These are phyloP conservation scores for Tortrix viridana DNA, from an alignment of 2,888 invertebrate species.

Conservation along the genomic window DNA sequence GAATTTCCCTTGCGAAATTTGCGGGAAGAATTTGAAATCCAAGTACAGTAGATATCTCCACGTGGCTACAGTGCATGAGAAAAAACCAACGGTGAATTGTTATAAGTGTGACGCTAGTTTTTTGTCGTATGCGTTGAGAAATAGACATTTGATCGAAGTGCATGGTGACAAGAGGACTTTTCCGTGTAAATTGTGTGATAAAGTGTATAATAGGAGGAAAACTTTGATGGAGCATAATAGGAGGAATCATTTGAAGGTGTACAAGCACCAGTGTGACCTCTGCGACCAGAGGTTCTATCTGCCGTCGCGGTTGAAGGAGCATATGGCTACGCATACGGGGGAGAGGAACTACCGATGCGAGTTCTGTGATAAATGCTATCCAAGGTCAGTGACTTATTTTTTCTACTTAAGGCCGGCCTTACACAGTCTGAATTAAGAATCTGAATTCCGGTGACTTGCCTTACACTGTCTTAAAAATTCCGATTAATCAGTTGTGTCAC, in stretches of 20 bases:
- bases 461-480: too few species aligned
- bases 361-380: conserved; percentile 84
- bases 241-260: conserved; percentile 68
- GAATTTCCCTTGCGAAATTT: conserved; percentile 76
- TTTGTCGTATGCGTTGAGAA: conserved; percentile 65
- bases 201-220: conserved; percentile 71
- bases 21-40: conserved; percentile 73
- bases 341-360: conserved; percentile 82
- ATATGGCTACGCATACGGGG: conserved; percentile 81
- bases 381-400: conserved; percentile 51
- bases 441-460: too few species aligned
- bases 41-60: conserved; percentile 71
- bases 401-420: too few species aligned
- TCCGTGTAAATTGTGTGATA: conserved; percentile 70
- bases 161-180: conserved; percentile 73
- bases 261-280: conserved; percentile 69
- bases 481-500: too few species aligned
- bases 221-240: conserved; percentile 71
- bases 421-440: too few species aligned
- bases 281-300: conserved; percentile 76
- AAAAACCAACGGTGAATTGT: conserved; percentile 71
- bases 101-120: conserved; percentile 73
- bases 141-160: conserved; percentile 68
- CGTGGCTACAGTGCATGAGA: conserved; percentile 70
- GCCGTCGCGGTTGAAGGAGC: conserved; percentile 73